Evolutionary conservation across 2,113 vertebrate genomes (phyloP).

Genomic region (Pelobates fuscus): DNA sequence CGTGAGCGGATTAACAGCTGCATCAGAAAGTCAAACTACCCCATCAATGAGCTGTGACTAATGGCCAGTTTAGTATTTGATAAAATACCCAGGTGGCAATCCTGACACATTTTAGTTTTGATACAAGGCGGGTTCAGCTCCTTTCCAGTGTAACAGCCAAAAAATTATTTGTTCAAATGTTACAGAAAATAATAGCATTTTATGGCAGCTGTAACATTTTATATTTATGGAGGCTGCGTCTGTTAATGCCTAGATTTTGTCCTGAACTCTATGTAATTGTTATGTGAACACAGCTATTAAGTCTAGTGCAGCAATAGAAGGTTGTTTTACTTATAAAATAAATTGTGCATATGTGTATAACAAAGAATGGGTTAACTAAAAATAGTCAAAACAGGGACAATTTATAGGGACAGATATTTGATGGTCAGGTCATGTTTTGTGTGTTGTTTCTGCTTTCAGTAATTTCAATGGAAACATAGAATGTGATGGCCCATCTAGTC

Average conservation of each 20-base stretch:
- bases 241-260: background rate
- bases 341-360: too few species aligned
- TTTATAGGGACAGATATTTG: too few species aligned
- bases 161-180: background rate
- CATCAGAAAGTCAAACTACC: background rate
- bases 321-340: too few species aligned
- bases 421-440: too few species aligned
- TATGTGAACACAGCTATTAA: too few species aligned
- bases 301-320: too few species aligned
- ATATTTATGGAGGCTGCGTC: background rate
- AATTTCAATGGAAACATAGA: too few species aligned
- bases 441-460: too few species aligned
- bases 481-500: too few species aligned
- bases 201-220: background rate
- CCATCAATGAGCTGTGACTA: slow-evolving; percentile 15
- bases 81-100: slow-evolving; percentile 13
- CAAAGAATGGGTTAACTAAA: too few species aligned
- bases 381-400: too few species aligned
- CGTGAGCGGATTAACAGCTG: slow-evolving; percentile 7
- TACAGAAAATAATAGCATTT: slow-evolving; percentile 4
- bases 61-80: slow-evolving; percentile 14
- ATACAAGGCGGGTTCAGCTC: background rate
- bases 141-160: background rate
- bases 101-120: background rate
- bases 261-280: background rate